Evolutionary conservation across 2,888 invertebrate species (phyloP), one percentile per base, ranked within the genome.

Genomic region (Drosophila anomelani): DNA sequence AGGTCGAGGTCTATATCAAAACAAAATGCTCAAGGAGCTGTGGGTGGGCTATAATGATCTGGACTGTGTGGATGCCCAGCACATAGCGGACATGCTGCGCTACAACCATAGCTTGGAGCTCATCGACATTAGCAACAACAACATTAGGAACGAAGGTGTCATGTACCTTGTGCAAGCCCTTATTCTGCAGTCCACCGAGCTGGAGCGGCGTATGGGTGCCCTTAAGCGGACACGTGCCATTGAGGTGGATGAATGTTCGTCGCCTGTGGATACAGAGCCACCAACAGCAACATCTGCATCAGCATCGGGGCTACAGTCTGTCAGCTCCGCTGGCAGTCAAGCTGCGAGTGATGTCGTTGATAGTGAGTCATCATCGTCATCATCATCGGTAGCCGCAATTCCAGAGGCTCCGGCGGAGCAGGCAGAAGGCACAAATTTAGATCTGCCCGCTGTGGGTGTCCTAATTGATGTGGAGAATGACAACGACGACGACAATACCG

Each of bases 1-100:
- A 97, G 97, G 96, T 89, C 95, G 95, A 89, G 96, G 96, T 7
- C 92, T 98, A 36, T 96, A 96, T 88, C 94, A 95, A 81, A 98
- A 98, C 93, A 94, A 93, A 43, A 94, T 95, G 2, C 93, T 97
- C 55, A 94, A 95, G 70, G 97, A 98, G 93, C 93, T 98, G 56
- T 96, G 97, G 89, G 93, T 98, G 72, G 96, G 96, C 47, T 96
- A 97, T 92, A 98, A 98, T 91, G 93, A 95, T 71, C 93, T 98
- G 77, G 94, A 94, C 57, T 93, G 95, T 32, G 93, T 94, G 34
- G 98, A 98, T 93, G 97, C 97, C 15, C 94, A 95, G 66, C 96
- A 97, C 82, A 93, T 98, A 23, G 96, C 95, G 47, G 95, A 95
- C 56, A 93, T 98, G 85, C 93, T 98, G 71, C 94, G 95, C 76